Percentiles rank a stretch among this genome's conserved stretches.
These are phyloP conservation scores for Neomorphus geoffroyi DNA, from an alignment of 2,797 vertebrate genomes.

Conservation along the genomic window DNA sequence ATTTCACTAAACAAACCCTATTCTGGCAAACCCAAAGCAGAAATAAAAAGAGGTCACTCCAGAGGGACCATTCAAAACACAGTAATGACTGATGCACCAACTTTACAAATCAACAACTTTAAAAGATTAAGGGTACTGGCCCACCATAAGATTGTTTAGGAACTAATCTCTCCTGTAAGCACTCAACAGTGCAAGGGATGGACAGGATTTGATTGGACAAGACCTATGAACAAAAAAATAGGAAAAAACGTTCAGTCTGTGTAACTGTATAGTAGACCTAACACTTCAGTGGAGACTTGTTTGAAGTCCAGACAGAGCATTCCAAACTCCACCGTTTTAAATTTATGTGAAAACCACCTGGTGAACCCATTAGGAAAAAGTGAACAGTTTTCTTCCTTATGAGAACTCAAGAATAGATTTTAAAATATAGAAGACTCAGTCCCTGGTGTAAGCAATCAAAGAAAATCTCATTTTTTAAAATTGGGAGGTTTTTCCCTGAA, in stretches of 20 bases:
- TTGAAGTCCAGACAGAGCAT: conserved; percentile 20
- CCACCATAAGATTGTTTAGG: conserved; percentile 9
- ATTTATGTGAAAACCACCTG: conserved; percentile 54
- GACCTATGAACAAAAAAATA: not conserved
- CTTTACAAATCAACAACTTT: not conserved
- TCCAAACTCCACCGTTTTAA: conserved; percentile 17
- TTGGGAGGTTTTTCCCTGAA: not conserved
- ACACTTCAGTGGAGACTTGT: not conserved
- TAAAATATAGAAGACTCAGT: not conserved
- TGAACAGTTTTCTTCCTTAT: conserved; percentile 32
- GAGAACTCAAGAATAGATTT: not conserved
- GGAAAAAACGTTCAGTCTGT: not conserved
- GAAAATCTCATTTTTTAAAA: not conserved
- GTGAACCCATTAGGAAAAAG: conserved; percentile 53
- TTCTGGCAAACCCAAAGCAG: conserved; percentile 17
- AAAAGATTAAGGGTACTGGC: conserved; percentile 14
- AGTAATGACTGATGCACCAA: not conserved
- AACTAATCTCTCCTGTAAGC: conserved; percentile 16
- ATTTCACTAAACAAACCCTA: conserved; percentile 27
- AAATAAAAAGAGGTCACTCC: not conserved
- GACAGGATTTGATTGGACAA: conserved; percentile 34
- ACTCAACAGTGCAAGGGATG: not conserved
- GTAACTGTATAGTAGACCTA: not conserved
- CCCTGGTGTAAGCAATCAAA: not conserved
- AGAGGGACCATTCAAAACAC: not conserved